Base-by-base conservation (phyloP, 1,140 invertebrate genomes). In the Homalodisca vitripennis region DNA sequence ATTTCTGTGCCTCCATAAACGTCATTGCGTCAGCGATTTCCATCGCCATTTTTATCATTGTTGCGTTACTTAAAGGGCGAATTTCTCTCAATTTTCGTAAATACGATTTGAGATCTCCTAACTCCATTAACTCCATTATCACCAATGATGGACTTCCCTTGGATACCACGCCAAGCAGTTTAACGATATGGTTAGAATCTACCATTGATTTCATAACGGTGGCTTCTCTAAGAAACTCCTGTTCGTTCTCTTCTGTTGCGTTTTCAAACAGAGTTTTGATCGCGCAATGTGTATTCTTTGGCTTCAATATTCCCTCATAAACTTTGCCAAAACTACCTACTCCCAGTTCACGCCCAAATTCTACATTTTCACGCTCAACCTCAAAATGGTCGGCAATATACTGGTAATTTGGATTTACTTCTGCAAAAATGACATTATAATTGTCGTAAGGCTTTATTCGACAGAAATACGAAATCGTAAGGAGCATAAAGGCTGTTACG, bases 11-110 rank as follows among this genome's bases (percentile, higher is more conserved):
- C 24, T 95, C 85, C 41, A 99, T 82, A 81, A 98, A 99, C 0
- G 95, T 92, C 98, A 99, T 99, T 30, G 98, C 98, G 81, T 99
- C 98, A 13, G 97, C 95, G 76, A 99, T 98, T 81, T 99, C 94
- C 60, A 92, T 89, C 10, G 97, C 95, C 95, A 98, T 98, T 80
- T 90, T 84, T 14, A 82, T 72, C 31, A 84, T 79, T 72, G 77
- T 73, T 76, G 79, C 29, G 1, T 66, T 66, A 12, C 67, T 30
- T 13, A 72, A 70, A 3, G 93, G 92, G 20, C 22, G 6, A 1
- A 60, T 60, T 12, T 76, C 72, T 46, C 73, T 68, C n/a, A 48
- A 30, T 46, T 65, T 88, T 27, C 94, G 84, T 62, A 99, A 81
- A 80, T 94, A 98, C 1, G 89, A 89, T 80, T 98, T 98, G 47